Conservation (phyloP, 2,797 vertebrate genomes). For the Halcyon smyrnensis region DNA sequence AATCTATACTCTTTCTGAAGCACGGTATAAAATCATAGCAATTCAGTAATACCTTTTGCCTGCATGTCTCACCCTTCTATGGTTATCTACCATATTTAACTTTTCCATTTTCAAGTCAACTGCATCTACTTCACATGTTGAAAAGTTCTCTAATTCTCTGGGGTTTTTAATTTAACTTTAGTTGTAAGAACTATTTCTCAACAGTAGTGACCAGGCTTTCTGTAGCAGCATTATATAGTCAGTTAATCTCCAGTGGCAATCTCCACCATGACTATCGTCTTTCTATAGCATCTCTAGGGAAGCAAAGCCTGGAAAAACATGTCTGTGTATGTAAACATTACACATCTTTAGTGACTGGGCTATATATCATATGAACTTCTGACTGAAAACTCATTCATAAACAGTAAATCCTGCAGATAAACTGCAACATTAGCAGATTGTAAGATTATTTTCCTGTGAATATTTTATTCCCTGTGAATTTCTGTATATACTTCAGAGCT, state of each 20-base stretch:
- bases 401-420: not conserved
- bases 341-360: not conserved
- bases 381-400: not conserved
- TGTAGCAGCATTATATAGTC: not conserved
- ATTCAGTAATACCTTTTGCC: not conserved
- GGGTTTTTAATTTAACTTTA: not conserved
- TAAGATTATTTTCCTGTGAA: not conserved
- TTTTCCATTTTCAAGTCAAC: not conserved
- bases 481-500: not conserved
- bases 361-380: not conserved
- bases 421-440: not conserved
- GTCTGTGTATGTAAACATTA: not conserved
- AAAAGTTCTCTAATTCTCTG: not conserved
- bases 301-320: not conserved
- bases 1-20: not conserved
- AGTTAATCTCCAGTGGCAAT: not conserved
- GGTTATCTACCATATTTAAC: not conserved
- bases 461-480: not conserved
- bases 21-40: not conserved
- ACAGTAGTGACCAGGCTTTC: not conserved
- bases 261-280: not conserved
- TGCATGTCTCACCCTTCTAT: not conserved
- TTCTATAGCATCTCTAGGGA: not conserved
- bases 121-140: not conserved
- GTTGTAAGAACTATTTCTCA: not conserved